Conservation (phyloP, 2,888 invertebrate species). For the Pediacus dermestoides region DNA sequence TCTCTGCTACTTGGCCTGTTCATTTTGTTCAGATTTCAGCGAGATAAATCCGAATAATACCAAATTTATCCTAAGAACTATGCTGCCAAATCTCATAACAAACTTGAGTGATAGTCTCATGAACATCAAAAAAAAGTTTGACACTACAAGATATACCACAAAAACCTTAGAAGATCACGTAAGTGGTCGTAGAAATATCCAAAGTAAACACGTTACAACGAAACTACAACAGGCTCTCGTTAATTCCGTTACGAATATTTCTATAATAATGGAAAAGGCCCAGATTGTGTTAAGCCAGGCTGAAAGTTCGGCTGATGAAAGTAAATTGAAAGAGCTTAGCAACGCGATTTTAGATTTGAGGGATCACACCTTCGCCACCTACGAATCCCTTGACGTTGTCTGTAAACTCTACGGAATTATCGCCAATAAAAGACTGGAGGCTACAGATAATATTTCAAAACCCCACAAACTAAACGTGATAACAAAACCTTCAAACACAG, state of each 20-base stretch:
- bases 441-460: neutral
- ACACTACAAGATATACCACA: slow-evolving; percentile 22
- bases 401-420: slow-evolving; percentile 32
- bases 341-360: slow-evolving; percentile 26
- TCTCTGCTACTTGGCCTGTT: slow-evolving; percentile 27
- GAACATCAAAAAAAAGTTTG: slow-evolving; percentile 23
- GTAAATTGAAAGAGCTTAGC: slow-evolving; percentile 18
- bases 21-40: slow-evolving; percentile 14
- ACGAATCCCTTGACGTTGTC: slow-evolving; percentile 35
- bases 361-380: slow-evolving; percentile 30
- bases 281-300: slow-evolving; percentile 21
- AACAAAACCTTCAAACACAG: too few species aligned
- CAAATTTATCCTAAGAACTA: slow-evolving; percentile 17
- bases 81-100: slow-evolving; percentile 16
- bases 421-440: slow-evolving; percentile 19
- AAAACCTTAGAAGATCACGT: slow-evolving; percentile 20
- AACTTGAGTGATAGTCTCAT: slow-evolving; percentile 16
- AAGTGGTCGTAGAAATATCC: slow-evolving; percentile 9
- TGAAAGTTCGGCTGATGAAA: slow-evolving; percentile 16
- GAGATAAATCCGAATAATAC: slow-evolving; percentile 3
- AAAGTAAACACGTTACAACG: slow-evolving; percentile 16
- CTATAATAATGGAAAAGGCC: slow-evolving; percentile 32
- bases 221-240: slow-evolving; percentile 29
- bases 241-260: slow-evolving; percentile 28
- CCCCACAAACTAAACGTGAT: too few species aligned